Conservation (phyloP, 2,888 invertebrate species). For the Ptychoptera contaminata region DNA sequence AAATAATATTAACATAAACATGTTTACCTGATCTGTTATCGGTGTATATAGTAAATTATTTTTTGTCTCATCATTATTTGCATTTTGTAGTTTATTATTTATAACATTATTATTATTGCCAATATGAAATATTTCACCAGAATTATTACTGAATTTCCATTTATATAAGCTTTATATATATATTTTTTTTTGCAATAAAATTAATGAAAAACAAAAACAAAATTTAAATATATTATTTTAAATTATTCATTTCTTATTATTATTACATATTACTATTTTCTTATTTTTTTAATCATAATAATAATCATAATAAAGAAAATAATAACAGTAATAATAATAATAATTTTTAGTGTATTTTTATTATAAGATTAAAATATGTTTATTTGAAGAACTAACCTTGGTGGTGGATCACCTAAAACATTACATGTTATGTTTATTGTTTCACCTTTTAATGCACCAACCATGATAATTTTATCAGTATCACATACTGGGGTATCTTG, state of each 20-base stretch:
- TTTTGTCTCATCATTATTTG: slow-evolving; percentile 35
- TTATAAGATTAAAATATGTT: background rate
- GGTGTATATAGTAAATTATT: slow-evolving; percentile 41
- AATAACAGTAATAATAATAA: too few relatives aligned
- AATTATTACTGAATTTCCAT: slow-evolving; percentile 74
- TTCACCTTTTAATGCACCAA: slow-evolving; percentile 68
- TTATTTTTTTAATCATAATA: too few relatives aligned
- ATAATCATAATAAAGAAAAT: too few relatives aligned
- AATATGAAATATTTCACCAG: slow-evolving; percentile 63
- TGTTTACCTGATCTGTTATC: slow-evolving; percentile 28
- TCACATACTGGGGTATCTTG: slow-evolving; percentile 61
- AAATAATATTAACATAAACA: background rate
- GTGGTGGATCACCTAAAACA: slow-evolving; percentile 72
- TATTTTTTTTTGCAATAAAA: background rate
- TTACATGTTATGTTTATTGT: slow-evolving; percentile 63
- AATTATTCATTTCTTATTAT: too few relatives aligned
- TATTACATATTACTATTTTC: too few relatives aligned
- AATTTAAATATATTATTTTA: too few relatives aligned
- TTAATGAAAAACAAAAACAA: background rate
- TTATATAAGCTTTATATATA: slow-evolving; percentile 44
- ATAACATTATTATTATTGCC: slow-evolving; percentile 51
- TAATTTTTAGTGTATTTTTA: too few relatives aligned
- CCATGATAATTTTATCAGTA: slow-evolving; percentile 50
- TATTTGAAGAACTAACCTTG: slow-evolving; percentile 18
- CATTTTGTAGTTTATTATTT: slow-evolving; percentile 22